These are phyloP conservation scores for Crax fasciolata DNA, from an alignment of 2,797 vertebrate genomes.

Conservation along the genomic window DNA sequence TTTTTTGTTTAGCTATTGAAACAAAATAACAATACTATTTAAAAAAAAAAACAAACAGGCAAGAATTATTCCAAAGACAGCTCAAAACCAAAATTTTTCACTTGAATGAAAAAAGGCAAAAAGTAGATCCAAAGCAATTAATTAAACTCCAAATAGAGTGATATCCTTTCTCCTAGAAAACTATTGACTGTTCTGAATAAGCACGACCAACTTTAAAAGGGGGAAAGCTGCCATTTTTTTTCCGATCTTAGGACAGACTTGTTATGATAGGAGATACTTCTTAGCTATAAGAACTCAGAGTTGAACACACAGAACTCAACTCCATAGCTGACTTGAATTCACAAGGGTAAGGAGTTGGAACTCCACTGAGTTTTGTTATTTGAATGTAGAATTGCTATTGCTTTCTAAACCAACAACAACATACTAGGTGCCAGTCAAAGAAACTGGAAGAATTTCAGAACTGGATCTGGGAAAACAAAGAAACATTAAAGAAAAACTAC, in stretches of 20 bases:
- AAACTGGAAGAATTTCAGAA: neutral
- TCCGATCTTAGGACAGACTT: rapidly evolving
- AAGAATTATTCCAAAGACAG: neutral
- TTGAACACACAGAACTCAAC: too few relatives aligned
- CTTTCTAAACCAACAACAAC: neutral
- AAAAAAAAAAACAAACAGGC: neutral
- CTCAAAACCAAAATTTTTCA: neutral
- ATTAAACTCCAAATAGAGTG: neutral
- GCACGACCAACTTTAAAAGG: neutral
- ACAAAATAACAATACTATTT: neutral
- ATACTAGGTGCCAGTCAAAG: neutral
- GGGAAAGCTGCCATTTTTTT: neutral
- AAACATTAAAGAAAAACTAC: neutral
- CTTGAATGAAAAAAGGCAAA: neutral
- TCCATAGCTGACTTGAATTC: neutral
- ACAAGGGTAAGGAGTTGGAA: neutral
- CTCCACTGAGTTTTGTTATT: neutral
- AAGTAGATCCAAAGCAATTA: neutral
- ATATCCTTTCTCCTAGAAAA: neutral
- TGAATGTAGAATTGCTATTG: neutral
- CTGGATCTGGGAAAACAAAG: neutral
- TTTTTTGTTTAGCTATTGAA: neutral
- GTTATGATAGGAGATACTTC: neutral
- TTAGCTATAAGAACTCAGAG: neutral
- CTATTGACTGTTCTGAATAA: neutral